Conservation (phyloP, 2,797 vertebrate species). For the Stomatorhinus walkeri region DNA sequence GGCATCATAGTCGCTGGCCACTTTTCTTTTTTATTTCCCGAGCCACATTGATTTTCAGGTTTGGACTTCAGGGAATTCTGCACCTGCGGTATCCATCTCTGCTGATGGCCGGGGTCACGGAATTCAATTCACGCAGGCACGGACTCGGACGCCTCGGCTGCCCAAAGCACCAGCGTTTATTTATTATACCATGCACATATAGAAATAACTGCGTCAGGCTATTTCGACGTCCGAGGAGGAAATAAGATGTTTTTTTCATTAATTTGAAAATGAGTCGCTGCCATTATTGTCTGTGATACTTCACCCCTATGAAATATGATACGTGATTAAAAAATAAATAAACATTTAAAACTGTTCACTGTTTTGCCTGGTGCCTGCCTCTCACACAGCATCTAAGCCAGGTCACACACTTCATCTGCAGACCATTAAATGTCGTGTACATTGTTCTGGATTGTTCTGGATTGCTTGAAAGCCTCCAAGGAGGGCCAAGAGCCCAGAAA, state of each 20-base stretch:
- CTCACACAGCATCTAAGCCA: background rate
- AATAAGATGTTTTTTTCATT: background rate
- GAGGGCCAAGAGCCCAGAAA: background rate
- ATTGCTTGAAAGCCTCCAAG: background rate
- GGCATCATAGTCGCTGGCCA: background rate
- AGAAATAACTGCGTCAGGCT: background rate
- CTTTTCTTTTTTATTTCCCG: background rate
- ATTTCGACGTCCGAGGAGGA: background rate
- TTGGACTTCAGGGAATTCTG: background rate
- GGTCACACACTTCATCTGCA: background rate
- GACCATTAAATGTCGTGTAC: background rate
- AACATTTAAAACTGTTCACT: background rate
- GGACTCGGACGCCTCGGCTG: background rate
- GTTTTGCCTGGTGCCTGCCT: background rate
- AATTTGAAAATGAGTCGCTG: background rate
- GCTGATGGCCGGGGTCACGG: background rate
- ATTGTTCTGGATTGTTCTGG: background rate
- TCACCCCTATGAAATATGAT: background rate
- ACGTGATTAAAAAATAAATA: background rate
- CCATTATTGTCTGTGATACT: background rate
- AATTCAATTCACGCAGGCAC: constrained; percentile 5
- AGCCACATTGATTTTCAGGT: background rate
- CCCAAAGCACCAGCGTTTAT: background rate
- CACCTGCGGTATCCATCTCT: background rate
- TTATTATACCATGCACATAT: background rate